A percentile compares a stretch with the other conserved stretches of the same genome.
Evolutionary conservation across 2,888 invertebrate species (phyloP).

Genomic region (Drymonia ruficornis): DNA sequence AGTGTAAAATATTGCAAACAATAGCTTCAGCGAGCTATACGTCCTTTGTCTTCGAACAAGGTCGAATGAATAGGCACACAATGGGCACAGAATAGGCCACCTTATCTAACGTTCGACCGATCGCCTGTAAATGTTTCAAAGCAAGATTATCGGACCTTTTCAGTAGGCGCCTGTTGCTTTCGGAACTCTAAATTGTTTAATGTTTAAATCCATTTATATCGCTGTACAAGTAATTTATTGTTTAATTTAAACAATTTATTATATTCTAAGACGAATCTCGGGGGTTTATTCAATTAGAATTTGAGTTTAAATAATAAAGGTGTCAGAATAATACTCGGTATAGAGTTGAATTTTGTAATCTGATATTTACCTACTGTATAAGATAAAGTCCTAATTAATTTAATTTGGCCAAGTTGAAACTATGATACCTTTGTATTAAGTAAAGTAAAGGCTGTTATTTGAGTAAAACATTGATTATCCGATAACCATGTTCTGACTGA

Average conservation of each 20-base stretch:
- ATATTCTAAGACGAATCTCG: conserved; percentile 12
- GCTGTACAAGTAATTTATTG: conserved; percentile 29
- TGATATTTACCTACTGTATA: too few relatives aligned
- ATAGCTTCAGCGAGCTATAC: conserved; percentile 20
- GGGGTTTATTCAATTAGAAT: conserved; percentile 17
- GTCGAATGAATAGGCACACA: conserved; percentile 22
- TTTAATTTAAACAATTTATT: conserved; percentile 31
- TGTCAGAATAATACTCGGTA: neutral
- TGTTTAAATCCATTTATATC: conserved; percentile 26
- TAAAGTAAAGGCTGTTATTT: too few relatives aligned
- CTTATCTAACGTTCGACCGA: neutral
- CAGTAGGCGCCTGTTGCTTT: conserved; percentile 13
- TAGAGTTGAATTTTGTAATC: too few relatives aligned
- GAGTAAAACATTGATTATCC: too few relatives aligned
- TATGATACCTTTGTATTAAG: neutral
- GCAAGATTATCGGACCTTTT: conserved; percentile 23
- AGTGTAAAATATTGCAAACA: conserved; percentile 26
- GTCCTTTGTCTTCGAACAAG: conserved; percentile 27
- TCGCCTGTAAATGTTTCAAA: conserved; percentile 11
- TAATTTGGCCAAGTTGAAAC: neutral
- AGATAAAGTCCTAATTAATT: neutral
- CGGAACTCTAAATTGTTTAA: conserved; percentile 15
- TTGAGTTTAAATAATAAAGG: conserved; percentile 10
- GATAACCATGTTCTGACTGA: too few relatives aligned
- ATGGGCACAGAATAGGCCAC: conserved; percentile 27